These are phyloP conservation scores for Tamandua tetradactyla DNA, from an alignment of 2,797 vertebrate species.

Conservation along the genomic window DNA sequence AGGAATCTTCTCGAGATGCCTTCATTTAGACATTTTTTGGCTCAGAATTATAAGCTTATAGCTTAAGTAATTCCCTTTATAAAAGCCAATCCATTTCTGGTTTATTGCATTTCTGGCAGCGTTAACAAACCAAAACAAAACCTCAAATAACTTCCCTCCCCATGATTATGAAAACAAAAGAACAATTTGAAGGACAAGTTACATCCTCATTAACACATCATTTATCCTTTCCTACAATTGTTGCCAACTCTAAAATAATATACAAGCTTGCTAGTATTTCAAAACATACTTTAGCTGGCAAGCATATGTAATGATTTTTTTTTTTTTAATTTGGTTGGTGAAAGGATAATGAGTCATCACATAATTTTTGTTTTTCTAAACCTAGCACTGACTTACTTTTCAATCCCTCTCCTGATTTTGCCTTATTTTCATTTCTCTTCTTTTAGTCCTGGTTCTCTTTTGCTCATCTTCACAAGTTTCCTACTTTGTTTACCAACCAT, in stretches of 20 bases:
- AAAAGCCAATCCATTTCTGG: too few relatives aligned
- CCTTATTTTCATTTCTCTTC: background rate
- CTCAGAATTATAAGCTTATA: too few relatives aligned
- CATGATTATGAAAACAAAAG: too few relatives aligned
- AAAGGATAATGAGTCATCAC: conserved; percentile 18
- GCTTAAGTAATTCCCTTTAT: too few relatives aligned
- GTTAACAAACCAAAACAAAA: too few relatives aligned
- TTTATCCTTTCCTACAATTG: background rate
- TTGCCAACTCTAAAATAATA: background rate
- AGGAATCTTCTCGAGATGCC: too few relatives aligned
- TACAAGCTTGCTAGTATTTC: background rate
- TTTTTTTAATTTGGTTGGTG: conserved; percentile 16
- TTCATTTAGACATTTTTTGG: too few relatives aligned
- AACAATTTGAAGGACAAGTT: background rate
- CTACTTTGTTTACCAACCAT: background rate
- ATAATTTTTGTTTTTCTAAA: conserved; percentile 24
- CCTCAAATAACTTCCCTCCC: too few relatives aligned
- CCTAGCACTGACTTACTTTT: background rate
- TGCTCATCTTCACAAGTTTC: background rate
- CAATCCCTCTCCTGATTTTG: background rate
- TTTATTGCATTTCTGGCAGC: too few relatives aligned
- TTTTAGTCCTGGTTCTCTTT: background rate
- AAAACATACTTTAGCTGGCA: background rate
- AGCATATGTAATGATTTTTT: conserved; percentile 13
- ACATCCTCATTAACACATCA: background rate